Base-by-base conservation (phyloP, 2,113 vertebrate genomes). In the Melierax canorus region DNA sequence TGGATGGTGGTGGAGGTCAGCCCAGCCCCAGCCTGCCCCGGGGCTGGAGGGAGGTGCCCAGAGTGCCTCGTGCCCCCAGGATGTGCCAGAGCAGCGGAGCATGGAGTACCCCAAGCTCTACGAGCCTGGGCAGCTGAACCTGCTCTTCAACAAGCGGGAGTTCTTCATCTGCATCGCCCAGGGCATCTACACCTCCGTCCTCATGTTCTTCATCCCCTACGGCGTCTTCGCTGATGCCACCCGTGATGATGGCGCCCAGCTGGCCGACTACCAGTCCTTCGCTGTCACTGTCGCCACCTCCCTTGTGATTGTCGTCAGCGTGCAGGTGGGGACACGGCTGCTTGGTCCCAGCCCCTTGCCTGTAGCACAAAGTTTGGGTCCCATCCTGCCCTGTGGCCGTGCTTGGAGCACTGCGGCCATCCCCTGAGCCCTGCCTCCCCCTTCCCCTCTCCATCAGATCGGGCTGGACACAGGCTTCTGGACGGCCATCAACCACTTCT, bases 101-200 rank as follows among this genome's bases (percentile, higher is more conserved):
- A 98, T 99, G 97, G 99, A 99, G 96, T 99, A 99, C 95, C 99
- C 99, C 7, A 99, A 99, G 93, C 98, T 99, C 12, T 99, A 99
- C 0, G 99, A 99, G 97, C 99, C 99, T 0, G 99, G 99, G 30
- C 99, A 99, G 98, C 98, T 99, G 80, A 99, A 99, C 96, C 98
- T 99, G 71, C 99, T 99, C 86, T 99, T 99, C 98, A 99, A 99
- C 98, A 99, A 99, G 97, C 98, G 99, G 2, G 99, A 99, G 96
- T 99, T 99, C 96, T 99, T 99, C 98, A 99, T 99, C 98, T 99
- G 99, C 98, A 99, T 99, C 4, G 98, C 99, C 15, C 99, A 99
- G 95, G 99, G 99, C 95, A 99, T 99, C 98, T 99, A 99, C 98
- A 99, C 99, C 15, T 99, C 99, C 0, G 98, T 99, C 77, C 98